A percentile compares a stretch with the other conserved stretches of the same genome.
These are phyloP conservation scores for Prionailurus bengalensis DNA, from an alignment of 2,113 vertebrate genomes.

Conservation along the genomic window DNA sequence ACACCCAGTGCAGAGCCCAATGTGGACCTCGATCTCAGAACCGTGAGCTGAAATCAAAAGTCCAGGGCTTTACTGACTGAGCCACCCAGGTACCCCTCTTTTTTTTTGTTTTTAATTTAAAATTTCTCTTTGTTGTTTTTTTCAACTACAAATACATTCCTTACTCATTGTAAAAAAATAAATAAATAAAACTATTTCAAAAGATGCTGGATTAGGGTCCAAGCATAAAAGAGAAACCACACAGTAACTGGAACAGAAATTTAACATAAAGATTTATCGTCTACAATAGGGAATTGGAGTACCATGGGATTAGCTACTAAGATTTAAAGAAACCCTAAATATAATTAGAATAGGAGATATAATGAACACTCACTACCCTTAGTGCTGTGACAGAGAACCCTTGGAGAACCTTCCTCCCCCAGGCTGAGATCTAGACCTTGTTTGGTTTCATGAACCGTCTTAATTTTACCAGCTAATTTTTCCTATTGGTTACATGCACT, in stretches of 20 bases:
- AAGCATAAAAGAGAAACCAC: slow-evolving; percentile 28
- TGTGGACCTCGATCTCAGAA: no score
- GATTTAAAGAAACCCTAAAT: not conserved
- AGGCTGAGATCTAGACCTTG: not conserved
- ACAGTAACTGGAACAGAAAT: not conserved
- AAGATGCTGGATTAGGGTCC: not conserved
- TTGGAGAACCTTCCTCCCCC: not conserved
- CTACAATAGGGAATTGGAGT: not conserved
- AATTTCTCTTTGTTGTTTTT: not conserved
- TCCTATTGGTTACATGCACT: not conserved
- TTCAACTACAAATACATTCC: not conserved
- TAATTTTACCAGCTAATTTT: not conserved
- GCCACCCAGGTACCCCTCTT: no score
- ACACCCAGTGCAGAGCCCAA: no score
- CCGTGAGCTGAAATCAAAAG: no score
- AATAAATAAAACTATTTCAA: not conserved
- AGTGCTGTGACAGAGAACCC: not conserved
- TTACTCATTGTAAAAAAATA: not conserved
- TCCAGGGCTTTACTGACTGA: no score
- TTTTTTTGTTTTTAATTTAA: not conserved
- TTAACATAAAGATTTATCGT: not conserved
- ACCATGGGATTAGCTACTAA: not conserved
- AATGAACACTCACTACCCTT: not conserved
- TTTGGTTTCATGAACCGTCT: not conserved
- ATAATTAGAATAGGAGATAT: not conserved